These are phyloP conservation scores for Tachina lurida DNA, from an alignment of 2,888 invertebrate species.

Conservation along the genomic window DNA sequence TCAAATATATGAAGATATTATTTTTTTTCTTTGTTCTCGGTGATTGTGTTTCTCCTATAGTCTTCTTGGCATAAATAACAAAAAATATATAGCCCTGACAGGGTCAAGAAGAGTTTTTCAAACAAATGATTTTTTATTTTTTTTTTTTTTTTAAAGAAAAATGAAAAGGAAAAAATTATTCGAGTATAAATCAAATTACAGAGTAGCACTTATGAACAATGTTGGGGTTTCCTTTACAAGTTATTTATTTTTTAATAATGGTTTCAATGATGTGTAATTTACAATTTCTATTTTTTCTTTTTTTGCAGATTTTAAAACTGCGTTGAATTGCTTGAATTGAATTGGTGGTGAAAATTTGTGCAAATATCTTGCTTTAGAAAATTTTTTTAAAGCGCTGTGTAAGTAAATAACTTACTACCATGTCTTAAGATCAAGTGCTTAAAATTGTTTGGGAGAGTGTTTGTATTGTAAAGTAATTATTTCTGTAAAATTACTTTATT, in stretches of 20 bases:
- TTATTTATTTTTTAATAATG: not conserved
- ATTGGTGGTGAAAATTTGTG: not conserved
- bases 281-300: not conserved
- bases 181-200: slow-evolving; percentile 31
- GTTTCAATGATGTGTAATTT: slow-evolving; percentile 27
- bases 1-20: slow-evolving; percentile 42
- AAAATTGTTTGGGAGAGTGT: no score
- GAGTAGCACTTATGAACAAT: slow-evolving; percentile 32
- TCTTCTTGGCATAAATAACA: slow-evolving; percentile 26
- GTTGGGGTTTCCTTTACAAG: not conserved
- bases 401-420: not conserved
- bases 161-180: not conserved
- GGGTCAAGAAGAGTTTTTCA: slow-evolving; percentile 42
- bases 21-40: slow-evolving; percentile 1
- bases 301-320: not conserved
- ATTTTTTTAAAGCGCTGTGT: not conserved
- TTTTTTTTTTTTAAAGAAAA: not conserved
- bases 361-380: not conserved
- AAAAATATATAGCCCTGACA: slow-evolving; percentile 41
- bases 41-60: not conserved
- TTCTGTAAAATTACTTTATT: no score
- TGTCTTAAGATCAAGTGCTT: not conserved
- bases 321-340: not conserved
- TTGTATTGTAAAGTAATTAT: no score
- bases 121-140: not conserved